Evolutionary conservation across 2,113 vertebrate species (phyloP), one percentile per base, ranked within the genome.

Genomic region (Pitta sordida): DNA sequence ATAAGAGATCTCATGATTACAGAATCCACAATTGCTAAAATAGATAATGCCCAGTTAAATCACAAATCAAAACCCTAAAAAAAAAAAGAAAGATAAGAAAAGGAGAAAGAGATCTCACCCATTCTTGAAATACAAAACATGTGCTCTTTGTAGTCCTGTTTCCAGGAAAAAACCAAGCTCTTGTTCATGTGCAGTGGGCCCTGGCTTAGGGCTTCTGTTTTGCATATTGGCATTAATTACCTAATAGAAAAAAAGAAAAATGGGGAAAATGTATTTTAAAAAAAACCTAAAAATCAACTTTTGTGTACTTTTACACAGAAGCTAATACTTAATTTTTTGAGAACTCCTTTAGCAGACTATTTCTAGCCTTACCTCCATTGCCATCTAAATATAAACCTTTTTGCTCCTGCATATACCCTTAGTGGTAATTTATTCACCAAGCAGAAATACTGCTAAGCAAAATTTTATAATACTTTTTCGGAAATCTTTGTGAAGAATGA

Each of bases 61-160:
- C 46, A 58, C 22, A 73, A 85, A 65, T 34, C 44, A 2, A 85
- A 87, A 87, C 49, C 7, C 7, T 26, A 56, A 69, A 68, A 4
- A 62, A 70, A 60, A 81, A 81, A 41, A 41, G 14, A 41, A 41
- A 41, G 14, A 86, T 22, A 86, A 73, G 56, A 68, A 77, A 88
- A 95, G 36, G 58, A 92, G 51, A 76, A 41, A 56, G 11, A 86
- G 90, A 76, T 91, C 98, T 98, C 94, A 99, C 99, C 99, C 99
- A 27, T 99, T 99, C 98, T 99, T 99, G 97, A 99, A 99, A 97
- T 99, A 99, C 67, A 99, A 98, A 95, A 99, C 99, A 87, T 99
- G 99, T 36, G 99, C 99, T 96, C 99, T 98, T 96, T 99, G 99
- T 83, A 99, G 98, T 95, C 99, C 99, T 11, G 99, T 99, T 98